A percentile compares a stretch with the other conserved stretches of the same genome.
Evolutionary conservation across 2,113 vertebrate genomes (phyloP).

Genomic region (Connochaetes taurinus): DNA sequence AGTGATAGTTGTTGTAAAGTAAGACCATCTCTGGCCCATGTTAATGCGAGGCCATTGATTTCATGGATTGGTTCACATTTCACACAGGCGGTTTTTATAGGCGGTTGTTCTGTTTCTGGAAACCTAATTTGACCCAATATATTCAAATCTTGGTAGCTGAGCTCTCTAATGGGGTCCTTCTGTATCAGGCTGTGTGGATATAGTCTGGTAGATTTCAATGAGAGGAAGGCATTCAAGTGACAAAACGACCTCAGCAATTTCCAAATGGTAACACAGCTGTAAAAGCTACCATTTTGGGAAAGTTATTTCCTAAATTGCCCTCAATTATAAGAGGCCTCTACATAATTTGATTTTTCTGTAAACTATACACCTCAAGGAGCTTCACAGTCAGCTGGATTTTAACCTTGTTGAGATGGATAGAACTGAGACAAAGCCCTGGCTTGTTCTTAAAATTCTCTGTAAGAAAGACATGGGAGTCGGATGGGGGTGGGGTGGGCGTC

Average conservation of each 20-base stretch:
- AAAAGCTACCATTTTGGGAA: not conserved
- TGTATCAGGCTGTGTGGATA: not conserved
- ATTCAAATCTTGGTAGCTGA: not conserved
- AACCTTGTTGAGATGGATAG: not conserved
- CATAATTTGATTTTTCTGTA: conserved; percentile 50
- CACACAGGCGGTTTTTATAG: not conserved
- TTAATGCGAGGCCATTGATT: rapidly evolving
- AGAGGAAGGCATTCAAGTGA: not conserved
- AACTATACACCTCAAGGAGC: not conserved
- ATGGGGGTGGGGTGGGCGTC: not conserved
- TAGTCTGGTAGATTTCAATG: not conserved
- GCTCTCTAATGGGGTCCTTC: not conserved
- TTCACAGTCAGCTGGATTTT: not conserved
- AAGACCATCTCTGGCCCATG: not conserved
- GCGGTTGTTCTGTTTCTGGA: not conserved
- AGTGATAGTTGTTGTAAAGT: too few relatives aligned
- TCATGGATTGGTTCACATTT: rapidly evolving
- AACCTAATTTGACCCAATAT: not conserved
- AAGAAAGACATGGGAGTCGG: rapidly evolving
- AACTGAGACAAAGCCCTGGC: not conserved
- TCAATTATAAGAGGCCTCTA: conserved; percentile 22
- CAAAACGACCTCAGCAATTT: not conserved
- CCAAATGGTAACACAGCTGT: conserved; percentile 22
- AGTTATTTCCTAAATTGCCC: conserved; percentile 49
- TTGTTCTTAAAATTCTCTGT: not conserved